Evolutionary conservation across 35 echinoderm and acorn worm species (phyloP).

Genomic region (Apostichopus japonicus): DNA sequence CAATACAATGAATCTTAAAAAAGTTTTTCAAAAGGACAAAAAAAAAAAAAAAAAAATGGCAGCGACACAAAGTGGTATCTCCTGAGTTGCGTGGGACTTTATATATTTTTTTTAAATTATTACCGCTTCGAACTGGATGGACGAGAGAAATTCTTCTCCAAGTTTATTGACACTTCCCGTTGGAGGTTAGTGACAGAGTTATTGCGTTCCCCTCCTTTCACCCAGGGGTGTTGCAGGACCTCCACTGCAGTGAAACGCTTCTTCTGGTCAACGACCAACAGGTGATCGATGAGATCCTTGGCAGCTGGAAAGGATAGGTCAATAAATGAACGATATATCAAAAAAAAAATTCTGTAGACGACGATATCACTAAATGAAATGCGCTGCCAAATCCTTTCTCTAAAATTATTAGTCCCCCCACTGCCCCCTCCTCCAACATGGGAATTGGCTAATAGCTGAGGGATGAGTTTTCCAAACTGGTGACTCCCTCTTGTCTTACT

Average conservation of each 20-base stretch:
- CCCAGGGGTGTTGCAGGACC: constrained; percentile 88
- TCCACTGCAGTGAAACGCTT: constrained; percentile 80
- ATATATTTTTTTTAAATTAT: background rate
- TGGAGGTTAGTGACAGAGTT: constrained; percentile 79
- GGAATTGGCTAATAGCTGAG: too few relatives aligned
- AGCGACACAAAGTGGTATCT: background rate
- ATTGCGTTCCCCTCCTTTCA: constrained; percentile 58
- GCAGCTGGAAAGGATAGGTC: constrained; percentile 60
- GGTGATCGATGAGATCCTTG: constrained; percentile 93
- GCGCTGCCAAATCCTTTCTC: too few relatives aligned
- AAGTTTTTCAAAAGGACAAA: too few relatives aligned
- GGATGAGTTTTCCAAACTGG: too few relatives aligned
- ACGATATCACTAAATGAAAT: too few relatives aligned
- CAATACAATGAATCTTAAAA: too few relatives aligned
- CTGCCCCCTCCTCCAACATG: too few relatives aligned
- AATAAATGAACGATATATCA: too few relatives aligned
- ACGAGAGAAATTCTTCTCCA: constrained; percentile 95
- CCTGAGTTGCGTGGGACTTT: constrained; percentile 14
- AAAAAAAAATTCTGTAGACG: too few relatives aligned
- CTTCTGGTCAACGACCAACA: constrained; percentile 75
- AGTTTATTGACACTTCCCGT: constrained; percentile 94
- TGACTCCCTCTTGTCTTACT: too few relatives aligned
- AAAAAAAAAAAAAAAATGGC: background rate
- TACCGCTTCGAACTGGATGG: constrained; percentile 67
- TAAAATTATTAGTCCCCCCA: too few relatives aligned